Percentiles rank a stretch among this genome's conserved stretches.
Evolutionary conservation across 2,113 vertebrate genomes (phyloP).

Genomic region (Pachyramphus minor): DNA sequence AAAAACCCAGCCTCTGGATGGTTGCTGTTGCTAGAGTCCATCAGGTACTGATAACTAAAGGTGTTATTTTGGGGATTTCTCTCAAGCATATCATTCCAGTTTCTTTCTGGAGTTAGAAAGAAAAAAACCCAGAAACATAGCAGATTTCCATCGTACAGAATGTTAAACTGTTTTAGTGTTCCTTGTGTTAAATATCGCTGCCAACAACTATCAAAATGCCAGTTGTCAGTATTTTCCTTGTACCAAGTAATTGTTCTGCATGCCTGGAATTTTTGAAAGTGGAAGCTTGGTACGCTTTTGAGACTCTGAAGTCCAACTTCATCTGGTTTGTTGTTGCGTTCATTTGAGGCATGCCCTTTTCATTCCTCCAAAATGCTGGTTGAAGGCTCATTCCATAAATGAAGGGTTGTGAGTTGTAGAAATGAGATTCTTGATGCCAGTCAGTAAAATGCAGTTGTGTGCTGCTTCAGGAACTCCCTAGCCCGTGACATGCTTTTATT

Average conservation of each 20-base stretch:
- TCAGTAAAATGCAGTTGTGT: neutral
- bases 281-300: neutral
- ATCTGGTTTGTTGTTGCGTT: neutral
- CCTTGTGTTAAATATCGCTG: neutral
- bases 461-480: neutral
- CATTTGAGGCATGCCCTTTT: neutral
- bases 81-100: neutral
- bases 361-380: neutral
- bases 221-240: neutral
- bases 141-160: neutral
- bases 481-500: neutral
- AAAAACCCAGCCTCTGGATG: neutral
- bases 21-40: neutral
- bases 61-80: neutral
- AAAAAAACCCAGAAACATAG: neutral
- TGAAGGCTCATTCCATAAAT: neutral
- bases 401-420: neutral
- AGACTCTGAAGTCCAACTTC: neutral
- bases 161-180: neutral
- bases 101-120: neutral
- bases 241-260: neutral
- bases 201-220: neutral
- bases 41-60: neutral
- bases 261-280: neutral
- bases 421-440: neutral